These are phyloP conservation scores for Drosophila gunungcola DNA, from an alignment of 1,140 invertebrate species.

Conservation along the genomic window DNA sequence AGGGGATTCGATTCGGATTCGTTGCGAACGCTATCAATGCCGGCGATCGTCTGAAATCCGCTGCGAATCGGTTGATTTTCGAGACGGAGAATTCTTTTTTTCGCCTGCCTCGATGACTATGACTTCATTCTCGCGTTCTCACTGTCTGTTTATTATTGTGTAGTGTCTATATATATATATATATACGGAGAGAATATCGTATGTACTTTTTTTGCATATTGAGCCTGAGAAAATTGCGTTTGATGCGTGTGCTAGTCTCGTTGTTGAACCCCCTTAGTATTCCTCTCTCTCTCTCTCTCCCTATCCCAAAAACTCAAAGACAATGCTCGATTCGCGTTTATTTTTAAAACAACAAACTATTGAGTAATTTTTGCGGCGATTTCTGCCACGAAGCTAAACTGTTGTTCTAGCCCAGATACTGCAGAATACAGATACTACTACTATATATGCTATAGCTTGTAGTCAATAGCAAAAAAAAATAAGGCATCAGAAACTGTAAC, in stretches of 20 bases:
- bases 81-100: constrained; percentile 29
- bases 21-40: constrained; percentile 78
- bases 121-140: constrained; percentile 67
- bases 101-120: constrained; percentile 44
- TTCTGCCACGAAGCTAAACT: constrained; percentile 35
- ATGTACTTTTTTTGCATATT: constrained; percentile 55
- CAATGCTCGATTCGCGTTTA: constrained; percentile 74
- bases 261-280: neutral
- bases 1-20: constrained; percentile 26
- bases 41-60: constrained; percentile 74
- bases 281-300: constrained; percentile 6
- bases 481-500: constrained; percentile 55
- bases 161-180: constrained; percentile 41
- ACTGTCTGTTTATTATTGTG: constrained; percentile 69
- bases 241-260: constrained; percentile 62
- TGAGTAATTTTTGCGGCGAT: constrained; percentile 59
- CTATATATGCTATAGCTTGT: neutral
- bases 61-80: constrained; percentile 48
- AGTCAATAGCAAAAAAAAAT: neutral
- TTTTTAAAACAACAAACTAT: constrained; percentile 74
- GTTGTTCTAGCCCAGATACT: constrained; percentile 71
- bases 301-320: constrained; percentile 34
- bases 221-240: constrained; percentile 68
- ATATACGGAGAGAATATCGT: constrained; percentile 10
- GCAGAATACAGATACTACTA: constrained; percentile 16